phyloP scores from a whole-genome alignment of 2,113 vertebrate species.

The Labeo catla region DNA sequence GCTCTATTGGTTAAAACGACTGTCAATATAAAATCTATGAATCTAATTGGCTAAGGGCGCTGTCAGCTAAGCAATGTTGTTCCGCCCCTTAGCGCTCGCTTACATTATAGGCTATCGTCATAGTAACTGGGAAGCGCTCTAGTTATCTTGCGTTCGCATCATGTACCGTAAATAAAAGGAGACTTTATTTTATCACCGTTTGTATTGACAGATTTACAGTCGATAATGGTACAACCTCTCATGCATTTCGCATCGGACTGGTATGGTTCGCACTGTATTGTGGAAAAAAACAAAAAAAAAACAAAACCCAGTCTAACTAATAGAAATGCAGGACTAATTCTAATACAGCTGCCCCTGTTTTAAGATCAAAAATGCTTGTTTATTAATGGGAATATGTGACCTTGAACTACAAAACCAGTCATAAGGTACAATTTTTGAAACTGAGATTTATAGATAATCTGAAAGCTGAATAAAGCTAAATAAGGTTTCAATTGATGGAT shows the following conservation, averaged over 20 bases:
- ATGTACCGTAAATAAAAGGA: not conserved
- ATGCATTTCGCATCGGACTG: not conserved
- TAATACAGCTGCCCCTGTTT: not conserved
- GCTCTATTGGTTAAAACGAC: not conserved
- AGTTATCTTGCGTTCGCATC: not conserved
- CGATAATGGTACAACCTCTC: not conserved
- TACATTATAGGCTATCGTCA: not conserved
- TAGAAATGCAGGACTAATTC: not conserved
- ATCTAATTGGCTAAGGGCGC: not conserved
- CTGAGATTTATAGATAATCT: no score
- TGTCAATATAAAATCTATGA: not conserved
- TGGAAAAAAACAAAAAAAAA: not conserved
- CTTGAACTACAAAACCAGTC: no score
- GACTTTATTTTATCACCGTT: not conserved
- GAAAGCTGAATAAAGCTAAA: no score
- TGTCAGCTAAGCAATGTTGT: not conserved
- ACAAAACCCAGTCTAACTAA: not conserved
- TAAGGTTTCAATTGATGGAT: no score
- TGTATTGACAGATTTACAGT: no score
- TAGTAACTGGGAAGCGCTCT: slow-evolving; percentile 26
- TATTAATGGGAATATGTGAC: not conserved
- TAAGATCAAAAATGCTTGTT: not conserved
- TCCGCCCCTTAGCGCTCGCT: not conserved
- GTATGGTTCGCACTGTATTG: not conserved
- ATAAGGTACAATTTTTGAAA: no score